Evolutionary conservation across 2,888 invertebrate genomes (phyloP).

Genomic region (Pollenia amentaria): DNA sequence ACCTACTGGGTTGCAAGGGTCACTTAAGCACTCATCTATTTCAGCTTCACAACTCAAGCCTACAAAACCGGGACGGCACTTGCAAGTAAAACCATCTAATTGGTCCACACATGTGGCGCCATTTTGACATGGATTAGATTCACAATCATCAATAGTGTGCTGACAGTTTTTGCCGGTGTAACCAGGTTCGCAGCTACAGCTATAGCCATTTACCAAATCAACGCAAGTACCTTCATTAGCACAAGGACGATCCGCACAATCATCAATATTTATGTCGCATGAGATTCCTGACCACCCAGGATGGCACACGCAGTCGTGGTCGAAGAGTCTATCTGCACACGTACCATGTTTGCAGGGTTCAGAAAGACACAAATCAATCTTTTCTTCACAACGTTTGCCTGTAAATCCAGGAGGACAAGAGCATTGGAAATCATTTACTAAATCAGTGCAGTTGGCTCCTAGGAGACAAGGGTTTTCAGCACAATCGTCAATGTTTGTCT

Average conservation of each 20-base stretch:
- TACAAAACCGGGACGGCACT: slow-evolving; percentile 96
- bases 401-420: slow-evolving; percentile 97
- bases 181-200: slow-evolving; percentile 96
- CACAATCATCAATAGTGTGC: slow-evolving; percentile 96
- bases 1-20: slow-evolving; percentile 95
- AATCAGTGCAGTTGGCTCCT: slow-evolving; percentile 96
- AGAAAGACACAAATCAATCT: slow-evolving; percentile 95
- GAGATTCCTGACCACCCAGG: slow-evolving; percentile 95
- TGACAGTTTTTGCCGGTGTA: slow-evolving; percentile 97
- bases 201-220: slow-evolving; percentile 93
- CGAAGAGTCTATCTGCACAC: slow-evolving; percentile 95
- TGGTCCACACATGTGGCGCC: slow-evolving; percentile 95
- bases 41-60: slow-evolving; percentile 97
- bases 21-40: slow-evolving; percentile 95
- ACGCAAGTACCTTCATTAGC: slow-evolving; percentile 96
- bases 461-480: slow-evolving; percentile 95
- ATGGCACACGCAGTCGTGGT: slow-evolving; percentile 94
- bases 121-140: slow-evolving; percentile 95
- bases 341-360: slow-evolving; percentile 97
- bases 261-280: slow-evolving; percentile 96
- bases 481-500: slow-evolving; percentile 96
- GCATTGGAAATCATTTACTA: slow-evolving; percentile 97
- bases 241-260: slow-evolving; percentile 95
- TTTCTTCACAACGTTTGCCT: slow-evolving; percentile 97
- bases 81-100: slow-evolving; percentile 95